These are phyloP conservation scores for Ovis canadensis DNA, from an alignment of 2,113 vertebrate genomes.

Conservation along the genomic window DNA sequence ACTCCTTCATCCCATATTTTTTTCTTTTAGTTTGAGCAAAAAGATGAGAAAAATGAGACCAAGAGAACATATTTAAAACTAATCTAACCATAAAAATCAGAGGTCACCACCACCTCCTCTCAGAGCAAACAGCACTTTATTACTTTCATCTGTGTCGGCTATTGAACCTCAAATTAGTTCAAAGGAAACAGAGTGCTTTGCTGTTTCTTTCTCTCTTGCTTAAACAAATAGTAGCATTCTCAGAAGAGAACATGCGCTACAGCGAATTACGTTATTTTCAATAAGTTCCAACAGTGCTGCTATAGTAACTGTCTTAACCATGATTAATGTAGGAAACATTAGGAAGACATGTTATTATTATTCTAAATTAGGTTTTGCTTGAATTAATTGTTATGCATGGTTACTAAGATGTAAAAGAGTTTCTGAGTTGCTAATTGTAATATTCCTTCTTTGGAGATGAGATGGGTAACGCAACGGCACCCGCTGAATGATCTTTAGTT, in stretches of 20 bases:
- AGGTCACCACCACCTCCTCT: slow-evolving; percentile 70
- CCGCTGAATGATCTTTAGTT: slow-evolving; percentile 49
- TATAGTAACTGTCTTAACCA: slow-evolving; percentile 74
- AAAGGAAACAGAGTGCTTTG: slow-evolving; percentile 3
- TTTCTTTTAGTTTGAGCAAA: background rate
- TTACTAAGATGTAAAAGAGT: slow-evolving; percentile 73
- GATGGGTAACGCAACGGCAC: slow-evolving; percentile 37
- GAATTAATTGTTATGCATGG: slow-evolving; percentile 78
- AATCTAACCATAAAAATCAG: slow-evolving; percentile 69
- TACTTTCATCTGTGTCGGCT: slow-evolving; percentile 64
- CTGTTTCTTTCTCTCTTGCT: slow-evolving; percentile 1
- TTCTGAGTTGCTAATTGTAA: slow-evolving; percentile 77
- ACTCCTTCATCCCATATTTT: slow-evolving; percentile 18
- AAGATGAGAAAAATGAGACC: background rate
- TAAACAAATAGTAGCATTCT: slow-evolving; percentile 61
- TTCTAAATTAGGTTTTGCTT: slow-evolving; percentile 81
- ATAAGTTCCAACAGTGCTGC: slow-evolving; percentile 70
- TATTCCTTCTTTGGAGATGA: slow-evolving; percentile 62
- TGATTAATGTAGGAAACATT: slow-evolving; percentile 76
- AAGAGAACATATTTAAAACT: slow-evolving; percentile 61
- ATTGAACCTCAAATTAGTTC: slow-evolving; percentile 62
- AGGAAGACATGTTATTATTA: slow-evolving; percentile 80
- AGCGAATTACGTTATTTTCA: slow-evolving; percentile 61
- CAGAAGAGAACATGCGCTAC: slow-evolving; percentile 15
- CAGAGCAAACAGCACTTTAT: slow-evolving; percentile 73